Conservation (phyloP, 2,797 vertebrate genomes). For the Anabas testudineus region DNA sequence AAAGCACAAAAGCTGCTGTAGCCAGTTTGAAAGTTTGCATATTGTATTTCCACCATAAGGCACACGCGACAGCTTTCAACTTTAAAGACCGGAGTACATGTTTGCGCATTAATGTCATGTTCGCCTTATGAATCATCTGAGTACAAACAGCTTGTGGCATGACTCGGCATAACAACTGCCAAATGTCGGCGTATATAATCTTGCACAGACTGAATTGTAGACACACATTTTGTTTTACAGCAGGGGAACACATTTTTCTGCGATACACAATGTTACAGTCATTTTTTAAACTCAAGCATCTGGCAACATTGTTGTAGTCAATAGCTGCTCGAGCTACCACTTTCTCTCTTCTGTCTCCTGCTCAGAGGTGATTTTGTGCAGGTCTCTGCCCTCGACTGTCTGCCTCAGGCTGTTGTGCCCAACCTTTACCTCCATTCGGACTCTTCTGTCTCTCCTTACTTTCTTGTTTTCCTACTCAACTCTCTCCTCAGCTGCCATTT, state of each 20-base stretch:
- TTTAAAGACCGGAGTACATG: neutral
- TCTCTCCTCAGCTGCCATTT: constrained; percentile 32
- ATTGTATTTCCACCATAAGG: neutral
- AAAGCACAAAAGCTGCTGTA: too few relatives aligned
- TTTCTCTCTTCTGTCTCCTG: constrained; percentile 1
- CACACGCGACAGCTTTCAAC: neutral
- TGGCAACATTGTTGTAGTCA: constrained; percentile 1
- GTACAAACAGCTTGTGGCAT: constrained; percentile 33
- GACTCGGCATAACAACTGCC: constrained; percentile 28
- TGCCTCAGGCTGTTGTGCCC: constrained; percentile 63
- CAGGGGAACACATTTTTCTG: neutral
- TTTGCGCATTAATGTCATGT: constrained; percentile 31
- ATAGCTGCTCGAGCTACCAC: constrained; percentile 9
- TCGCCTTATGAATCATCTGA: constrained; percentile 16
- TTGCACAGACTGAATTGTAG: neutral
- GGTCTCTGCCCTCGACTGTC: constrained; percentile 43
- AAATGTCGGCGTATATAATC: constrained; percentile 18
- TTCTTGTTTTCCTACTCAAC: constrained; percentile 35
- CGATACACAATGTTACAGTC: neutral
- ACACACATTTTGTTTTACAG: constrained; percentile 10
- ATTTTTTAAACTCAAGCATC: neutral
- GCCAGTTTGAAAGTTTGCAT: neutral
- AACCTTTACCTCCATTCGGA: constrained; percentile 55
- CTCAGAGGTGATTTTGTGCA: constrained; percentile 41
- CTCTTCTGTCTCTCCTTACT: constrained; percentile 20